Conservation (phyloP, 2,888 invertebrate genomes). For the Aethes cnicana region DNA sequence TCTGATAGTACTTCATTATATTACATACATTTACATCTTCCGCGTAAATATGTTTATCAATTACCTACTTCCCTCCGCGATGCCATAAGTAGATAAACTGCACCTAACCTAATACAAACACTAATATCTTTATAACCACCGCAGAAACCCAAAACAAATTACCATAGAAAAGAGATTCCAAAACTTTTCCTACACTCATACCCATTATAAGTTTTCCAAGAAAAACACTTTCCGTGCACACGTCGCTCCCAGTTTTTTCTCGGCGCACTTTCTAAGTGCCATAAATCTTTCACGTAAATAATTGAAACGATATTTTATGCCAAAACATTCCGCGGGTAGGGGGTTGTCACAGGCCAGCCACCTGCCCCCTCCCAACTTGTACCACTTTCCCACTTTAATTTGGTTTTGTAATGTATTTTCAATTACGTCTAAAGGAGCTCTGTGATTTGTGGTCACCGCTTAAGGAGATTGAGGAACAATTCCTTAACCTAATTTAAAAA, state of each 20-base stretch:
- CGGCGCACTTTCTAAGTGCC: slow-evolving; percentile 81
- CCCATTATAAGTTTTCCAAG: slow-evolving; percentile 81
- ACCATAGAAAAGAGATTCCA: slow-evolving; percentile 81
- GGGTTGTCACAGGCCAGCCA: slow-evolving; percentile 66
- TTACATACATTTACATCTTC: too few relatives aligned
- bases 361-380: slow-evolving; percentile 78
- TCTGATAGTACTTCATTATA: too few relatives aligned
- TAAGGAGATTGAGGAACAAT: slow-evolving; percentile 72
- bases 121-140: slow-evolving; percentile 71
- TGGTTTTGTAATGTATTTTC: slow-evolving; percentile 83
- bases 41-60: too few relatives aligned
- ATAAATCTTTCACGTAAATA: slow-evolving; percentile 83
- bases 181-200: slow-evolving; percentile 78
- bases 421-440: slow-evolving; percentile 77
- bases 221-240: slow-evolving; percentile 82
- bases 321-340: slow-evolving; percentile 79
- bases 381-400: slow-evolving; percentile 82
- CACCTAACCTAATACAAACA: slow-evolving; percentile 49
- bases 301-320: slow-evolving; percentile 84
- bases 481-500: slow-evolving; percentile 71
- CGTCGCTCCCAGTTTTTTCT: slow-evolving; percentile 79
- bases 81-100: background rate
- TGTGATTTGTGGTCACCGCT: slow-evolving; percentile 75
- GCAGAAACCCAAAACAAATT: slow-evolving; percentile 74
- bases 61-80: too few relatives aligned